phyloP scores from a whole-genome alignment of 2,888 invertebrate species.

The Cerceris ruficornis region DNA sequence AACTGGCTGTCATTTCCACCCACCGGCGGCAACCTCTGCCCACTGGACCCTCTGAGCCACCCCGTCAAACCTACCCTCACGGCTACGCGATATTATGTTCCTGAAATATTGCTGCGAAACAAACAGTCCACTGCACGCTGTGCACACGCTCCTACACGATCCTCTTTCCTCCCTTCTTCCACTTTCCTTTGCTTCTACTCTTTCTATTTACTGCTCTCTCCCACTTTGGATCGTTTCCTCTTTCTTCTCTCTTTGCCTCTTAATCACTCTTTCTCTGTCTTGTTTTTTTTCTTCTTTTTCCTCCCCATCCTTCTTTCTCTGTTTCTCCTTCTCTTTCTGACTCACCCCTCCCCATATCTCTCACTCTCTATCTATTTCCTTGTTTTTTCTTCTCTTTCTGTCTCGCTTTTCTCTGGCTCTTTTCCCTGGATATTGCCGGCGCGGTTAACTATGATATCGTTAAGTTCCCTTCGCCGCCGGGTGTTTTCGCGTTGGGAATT shows the following conservation, averaged over 20 bases:
- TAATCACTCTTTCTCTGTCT: neutral
- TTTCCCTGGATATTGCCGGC: neutral
- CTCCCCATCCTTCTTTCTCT: neutral
- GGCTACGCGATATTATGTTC: constrained; percentile 58
- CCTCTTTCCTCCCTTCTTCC: neutral
- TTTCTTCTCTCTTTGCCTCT: neutral
- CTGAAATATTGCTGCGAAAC: constrained; percentile 59
- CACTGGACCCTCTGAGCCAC: constrained; percentile 30
- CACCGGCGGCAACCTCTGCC: constrained; percentile 42
- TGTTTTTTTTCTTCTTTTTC: neutral
- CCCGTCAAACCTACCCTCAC: constrained; percentile 22
- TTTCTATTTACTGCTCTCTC: too few relatives aligned
- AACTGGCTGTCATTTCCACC: constrained; percentile 69
- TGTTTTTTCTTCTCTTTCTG: neutral
- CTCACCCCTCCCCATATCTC: neutral
- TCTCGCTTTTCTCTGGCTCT: neutral
- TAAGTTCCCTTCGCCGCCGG: neutral
- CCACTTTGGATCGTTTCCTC: neutral
- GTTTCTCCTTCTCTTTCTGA: neutral
- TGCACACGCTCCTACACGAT: constrained; percentile 2
- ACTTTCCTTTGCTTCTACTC: neutral
- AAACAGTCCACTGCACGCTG: constrained; percentile 49
- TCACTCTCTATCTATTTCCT: neutral
- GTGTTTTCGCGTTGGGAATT: neutral
- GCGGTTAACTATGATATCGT: constrained; percentile 5